Percentiles rank a stretch among this genome's conserved stretches.
phyloP scores from a whole-genome alignment of 1,140 invertebrate species.

The Goniozus legneri region DNA sequence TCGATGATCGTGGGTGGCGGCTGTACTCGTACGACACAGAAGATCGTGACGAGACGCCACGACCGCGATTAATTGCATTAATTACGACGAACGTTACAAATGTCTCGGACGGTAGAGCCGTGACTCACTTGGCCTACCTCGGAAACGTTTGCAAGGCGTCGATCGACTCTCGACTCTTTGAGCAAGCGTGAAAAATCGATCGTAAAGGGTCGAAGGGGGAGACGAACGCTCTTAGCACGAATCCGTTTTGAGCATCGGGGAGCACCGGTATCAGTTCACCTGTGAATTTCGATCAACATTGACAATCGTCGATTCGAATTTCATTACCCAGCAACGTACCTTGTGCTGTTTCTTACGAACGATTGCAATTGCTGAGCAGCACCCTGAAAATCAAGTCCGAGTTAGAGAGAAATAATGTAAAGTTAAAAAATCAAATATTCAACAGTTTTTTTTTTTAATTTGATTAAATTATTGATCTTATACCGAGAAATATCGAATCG shows the following conservation, averaged over 20 bases:
- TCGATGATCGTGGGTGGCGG: conserved; percentile 18
- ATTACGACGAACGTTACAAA: conserved; percentile 47
- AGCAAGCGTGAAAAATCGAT: too few relatives aligned
- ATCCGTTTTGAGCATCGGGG: too few relatives aligned
- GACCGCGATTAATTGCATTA: conserved; percentile 27
- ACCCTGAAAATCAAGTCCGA: conserved; percentile 38
- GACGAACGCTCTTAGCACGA: too few relatives aligned
- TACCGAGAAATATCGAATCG: too few relatives aligned
- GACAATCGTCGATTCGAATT: too few relatives aligned
- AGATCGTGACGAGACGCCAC: conserved; percentile 15
- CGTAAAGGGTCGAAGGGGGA: too few relatives aligned
- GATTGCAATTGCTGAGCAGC: conserved; percentile 52
- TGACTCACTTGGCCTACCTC: conserved; percentile 23
- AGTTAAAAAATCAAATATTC: neutral
- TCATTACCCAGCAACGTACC: too few relatives aligned
- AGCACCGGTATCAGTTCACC: too few relatives aligned
- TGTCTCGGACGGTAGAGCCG: conserved; percentile 40
- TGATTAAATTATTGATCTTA: too few relatives aligned
- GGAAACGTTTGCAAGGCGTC: conserved; percentile 49
- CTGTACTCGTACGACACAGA: conserved; percentile 16
- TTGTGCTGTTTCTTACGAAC: conserved; percentile 48
- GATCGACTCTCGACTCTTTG: conserved; percentile 1
- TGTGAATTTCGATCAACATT: too few relatives aligned
- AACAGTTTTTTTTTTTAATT: neutral
- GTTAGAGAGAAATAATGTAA: neutral